Base-by-base conservation (phyloP, 2,797 vertebrate genomes). In the Argya squamiceps region DNA sequence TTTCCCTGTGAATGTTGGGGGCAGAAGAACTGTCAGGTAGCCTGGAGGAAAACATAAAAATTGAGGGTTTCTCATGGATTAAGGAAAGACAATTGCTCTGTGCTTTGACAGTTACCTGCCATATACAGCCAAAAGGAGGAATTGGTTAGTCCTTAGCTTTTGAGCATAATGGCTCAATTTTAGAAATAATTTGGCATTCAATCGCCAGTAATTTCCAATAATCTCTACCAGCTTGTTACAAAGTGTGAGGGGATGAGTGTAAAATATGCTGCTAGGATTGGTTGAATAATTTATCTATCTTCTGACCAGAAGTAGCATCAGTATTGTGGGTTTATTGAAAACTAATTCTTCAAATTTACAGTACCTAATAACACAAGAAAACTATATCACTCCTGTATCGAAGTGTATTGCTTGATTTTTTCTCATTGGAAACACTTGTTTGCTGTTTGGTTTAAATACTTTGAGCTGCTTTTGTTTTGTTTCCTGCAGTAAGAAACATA, bases 1-100 rank as follows among this genome's bases (percentile, higher is more conserved):
- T 95, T 96, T 95, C 89, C 95, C n/a, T 97, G 95, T 93, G 94
- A 96, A 93, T 94, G 76, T 39, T 92, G 92, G 95, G 95, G 92
- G 93, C 95, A 96, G 92, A 93, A 93, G 76, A 95, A 92, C 73
- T 70, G 67, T 87, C 89, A 87, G 21, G 55, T 91, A 88, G 88
- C 89, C 94, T 95, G 95, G 43, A 95, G 96, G 89, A 84, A 95
- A 79, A 79, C 36, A 30, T n/a, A 82, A 81, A 84, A 82, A 74
- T 32, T 39, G 49, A 95, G 26, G 3, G 30, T 92, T 96, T 96
- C 88, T 94, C 90, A 87, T 87, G 86, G 90, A 80, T 79, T 80
- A 74, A 84, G 37, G 41, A 63, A 50, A 83, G 65, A 76, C 6
- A 39, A 2, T 75, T 88, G n/a, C 37, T 67, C 32, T 64, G 16